phyloP scores from a whole-genome alignment of 2,888 invertebrate species.

The Dasysyrphus albostriatus region DNA sequence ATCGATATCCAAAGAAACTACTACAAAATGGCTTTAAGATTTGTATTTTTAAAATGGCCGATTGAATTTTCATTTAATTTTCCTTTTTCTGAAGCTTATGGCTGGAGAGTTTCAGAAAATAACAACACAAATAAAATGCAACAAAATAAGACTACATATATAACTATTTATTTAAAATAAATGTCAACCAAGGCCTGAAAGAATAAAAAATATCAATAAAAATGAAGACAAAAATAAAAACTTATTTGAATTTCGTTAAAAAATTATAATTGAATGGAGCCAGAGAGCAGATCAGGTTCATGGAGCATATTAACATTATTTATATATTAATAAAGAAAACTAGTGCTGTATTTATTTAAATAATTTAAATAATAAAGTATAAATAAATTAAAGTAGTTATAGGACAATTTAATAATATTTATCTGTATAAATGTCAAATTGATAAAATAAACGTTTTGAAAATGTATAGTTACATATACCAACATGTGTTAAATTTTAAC shows the following conservation, averaged over 20 bases:
- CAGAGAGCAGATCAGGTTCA: constrained; percentile 19
- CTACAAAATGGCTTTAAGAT: too few relatives aligned
- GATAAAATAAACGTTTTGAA: constrained; percentile 64
- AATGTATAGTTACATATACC: constrained; percentile 6
- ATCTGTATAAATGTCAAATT: constrained; percentile 60
- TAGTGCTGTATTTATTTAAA: constrained; percentile 64
- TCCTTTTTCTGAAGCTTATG: constrained; percentile 70
- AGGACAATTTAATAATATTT: constrained; percentile 30
- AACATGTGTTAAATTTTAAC: not conserved
- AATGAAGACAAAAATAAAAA: not conserved
- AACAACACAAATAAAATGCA: constrained; percentile 40
- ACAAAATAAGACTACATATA: constrained; percentile 55
- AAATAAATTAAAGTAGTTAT: constrained; percentile 51
- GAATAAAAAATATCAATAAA: not conserved
- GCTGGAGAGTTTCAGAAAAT: constrained; percentile 76
- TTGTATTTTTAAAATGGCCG: not conserved
- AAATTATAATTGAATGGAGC: not conserved
- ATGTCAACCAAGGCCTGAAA: constrained; percentile 11
- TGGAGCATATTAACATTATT: constrained; percentile 34
- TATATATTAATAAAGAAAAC: constrained; percentile 9
- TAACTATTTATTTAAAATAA: constrained; percentile 26
- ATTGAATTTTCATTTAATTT: constrained; percentile 30
- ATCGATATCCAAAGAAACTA: too few relatives aligned
- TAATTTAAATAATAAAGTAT: constrained; percentile 42
- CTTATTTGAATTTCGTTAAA: not conserved